A percentile compares a stretch with the other conserved stretches of the same genome.
Conservation (phyloP, 2,888 invertebrate genomes). For the Polymixis flavicincta region DNA sequence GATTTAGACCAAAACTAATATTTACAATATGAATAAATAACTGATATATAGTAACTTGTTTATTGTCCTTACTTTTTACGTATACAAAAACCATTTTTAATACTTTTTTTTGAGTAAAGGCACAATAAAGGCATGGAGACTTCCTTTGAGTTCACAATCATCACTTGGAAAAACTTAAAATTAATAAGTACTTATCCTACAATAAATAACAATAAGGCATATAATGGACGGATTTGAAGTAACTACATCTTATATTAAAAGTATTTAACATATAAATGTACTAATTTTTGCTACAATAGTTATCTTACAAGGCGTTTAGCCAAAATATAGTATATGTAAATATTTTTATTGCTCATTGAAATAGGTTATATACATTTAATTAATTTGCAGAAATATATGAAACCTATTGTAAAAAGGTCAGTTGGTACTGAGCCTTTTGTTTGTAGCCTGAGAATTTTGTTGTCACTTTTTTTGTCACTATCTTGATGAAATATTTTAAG, state of each 20-base stretch:
- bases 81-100: constrained; percentile 34
- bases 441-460: too few relatives aligned
- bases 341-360: constrained; percentile 48
- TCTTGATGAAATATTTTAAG: constrained; percentile 28
- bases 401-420: constrained; percentile 18
- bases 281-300: constrained; percentile 57
- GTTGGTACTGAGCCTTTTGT: constrained; percentile 24
- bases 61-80: constrained; percentile 52
- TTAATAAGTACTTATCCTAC: constrained; percentile 71
- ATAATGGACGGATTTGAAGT: constrained; percentile 84
- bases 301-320: constrained; percentile 71
- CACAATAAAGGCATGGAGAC: constrained; percentile 64
- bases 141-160: constrained; percentile 57
- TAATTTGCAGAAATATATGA: constrained; percentile 22
- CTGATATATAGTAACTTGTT: constrained; percentile 36
- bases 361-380: constrained; percentile 22
- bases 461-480: constrained; percentile 46
- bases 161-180: constrained; percentile 62
- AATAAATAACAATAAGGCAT: constrained; percentile 89
- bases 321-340: constrained; percentile 52
- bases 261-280: constrained; percentile 60
- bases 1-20: constrained; percentile 8
- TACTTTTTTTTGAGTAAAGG: constrained; percentile 59
- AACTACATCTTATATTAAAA: constrained; percentile 67
- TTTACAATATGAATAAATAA: constrained; percentile 58